Percentiles rank a stretch among this genome's conserved stretches.
phyloP scores from a whole-genome alignment of 2,797 vertebrate genomes.

The Macropodus opercularis region DNA sequence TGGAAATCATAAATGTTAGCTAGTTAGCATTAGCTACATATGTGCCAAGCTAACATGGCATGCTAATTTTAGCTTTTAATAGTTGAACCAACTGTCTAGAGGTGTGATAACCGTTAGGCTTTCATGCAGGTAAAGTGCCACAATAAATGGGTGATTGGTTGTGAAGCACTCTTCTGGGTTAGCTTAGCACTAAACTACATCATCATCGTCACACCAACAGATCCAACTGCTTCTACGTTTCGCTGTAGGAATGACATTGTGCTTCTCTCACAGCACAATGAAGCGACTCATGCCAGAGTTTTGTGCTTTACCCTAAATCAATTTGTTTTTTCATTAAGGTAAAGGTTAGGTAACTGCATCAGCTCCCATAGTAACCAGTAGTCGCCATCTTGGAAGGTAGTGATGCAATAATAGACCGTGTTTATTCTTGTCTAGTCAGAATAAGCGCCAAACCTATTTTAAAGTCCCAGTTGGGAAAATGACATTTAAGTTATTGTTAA shows the following conservation, averaged over 20 bases:
- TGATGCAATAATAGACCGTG: neutral
- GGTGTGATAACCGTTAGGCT: neutral
- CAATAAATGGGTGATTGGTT: neutral
- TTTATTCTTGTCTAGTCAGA: neutral
- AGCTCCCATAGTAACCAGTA: constrained; percentile 13
- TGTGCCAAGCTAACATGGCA: neutral
- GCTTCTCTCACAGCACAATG: neutral
- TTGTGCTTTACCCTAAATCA: neutral
- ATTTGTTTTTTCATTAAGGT: neutral
- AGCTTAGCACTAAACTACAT: neutral
- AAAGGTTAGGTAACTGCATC: constrained; percentile 2
- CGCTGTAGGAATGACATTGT: no score
- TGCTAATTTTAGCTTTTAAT: neutral
- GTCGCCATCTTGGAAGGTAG: constrained; percentile 43
- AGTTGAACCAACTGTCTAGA: neutral
- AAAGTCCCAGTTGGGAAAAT: neutral
- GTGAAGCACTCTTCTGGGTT: neutral
- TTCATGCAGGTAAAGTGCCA: neutral
- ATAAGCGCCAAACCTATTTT: neutral
- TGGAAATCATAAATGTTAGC: constrained; percentile 16
- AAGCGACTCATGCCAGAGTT: fast-evolving
- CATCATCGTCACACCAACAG: neutral
- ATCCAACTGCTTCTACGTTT: neutral
- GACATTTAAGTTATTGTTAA: no score
- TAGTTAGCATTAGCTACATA: constrained; percentile 57